Conservation (phyloP, 35 echinoderm and acorn worm genomes). For the Apostichopus californicus region DNA sequence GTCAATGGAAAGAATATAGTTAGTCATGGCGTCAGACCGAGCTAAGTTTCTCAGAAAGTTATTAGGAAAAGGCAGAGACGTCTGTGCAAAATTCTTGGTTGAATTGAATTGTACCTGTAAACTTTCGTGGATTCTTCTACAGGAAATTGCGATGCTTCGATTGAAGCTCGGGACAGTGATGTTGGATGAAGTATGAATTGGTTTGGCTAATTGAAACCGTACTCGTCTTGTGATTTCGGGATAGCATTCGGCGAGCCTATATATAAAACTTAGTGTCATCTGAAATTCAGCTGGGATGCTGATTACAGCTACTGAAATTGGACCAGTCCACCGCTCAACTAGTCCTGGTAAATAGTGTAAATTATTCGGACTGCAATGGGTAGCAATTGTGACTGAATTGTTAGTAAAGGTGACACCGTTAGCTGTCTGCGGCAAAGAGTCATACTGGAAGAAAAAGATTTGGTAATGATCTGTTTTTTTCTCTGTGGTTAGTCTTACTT, state of each 20-base stretch:
- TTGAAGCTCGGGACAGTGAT: background rate
- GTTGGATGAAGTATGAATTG: background rate
- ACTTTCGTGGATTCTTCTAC: background rate
- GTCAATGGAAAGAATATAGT: background rate
- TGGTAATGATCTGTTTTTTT: too few relatives aligned
- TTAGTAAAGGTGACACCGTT: background rate
- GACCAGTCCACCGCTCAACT: constrained; percentile 4
- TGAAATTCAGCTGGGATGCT: background rate
- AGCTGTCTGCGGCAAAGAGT: too few relatives aligned
- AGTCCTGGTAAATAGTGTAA: background rate
- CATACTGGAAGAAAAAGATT: too few relatives aligned
- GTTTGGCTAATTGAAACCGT: background rate
- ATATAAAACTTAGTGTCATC: background rate
- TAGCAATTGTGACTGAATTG: constrained; percentile 3
- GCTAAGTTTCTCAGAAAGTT: background rate
- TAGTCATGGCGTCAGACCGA: background rate
- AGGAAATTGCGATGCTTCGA: background rate
- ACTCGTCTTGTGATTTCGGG: background rate
- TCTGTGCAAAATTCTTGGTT: background rate
- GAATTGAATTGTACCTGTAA: background rate
- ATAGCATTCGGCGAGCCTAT: background rate
- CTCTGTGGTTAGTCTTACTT: too few relatives aligned
- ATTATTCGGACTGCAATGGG: constrained; percentile 1
- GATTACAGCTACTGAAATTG: constrained; percentile 9
- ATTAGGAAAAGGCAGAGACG: background rate